Percentiles rank a stretch among this genome's conserved stretches.
These are phyloP conservation scores for Drosophila neocordata DNA, from an alignment of 1,140 invertebrate species.

Conservation along the genomic window DNA sequence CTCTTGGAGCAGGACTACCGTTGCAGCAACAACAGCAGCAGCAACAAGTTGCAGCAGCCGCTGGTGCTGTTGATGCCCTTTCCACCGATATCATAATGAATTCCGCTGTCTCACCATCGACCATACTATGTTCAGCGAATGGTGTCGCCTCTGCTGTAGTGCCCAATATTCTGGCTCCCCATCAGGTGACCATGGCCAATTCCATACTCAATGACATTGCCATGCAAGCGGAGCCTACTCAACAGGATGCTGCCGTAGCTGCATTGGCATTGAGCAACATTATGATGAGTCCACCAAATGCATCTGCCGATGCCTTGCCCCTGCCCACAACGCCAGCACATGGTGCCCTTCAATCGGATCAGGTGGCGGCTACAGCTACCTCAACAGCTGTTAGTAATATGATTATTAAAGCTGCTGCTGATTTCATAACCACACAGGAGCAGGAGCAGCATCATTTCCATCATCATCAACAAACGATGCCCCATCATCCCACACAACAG, in stretches of 20 bases:
- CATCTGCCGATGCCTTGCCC: conserved; percentile 81
- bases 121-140: conserved; percentile 82
- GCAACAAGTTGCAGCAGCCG: conserved; percentile 43
- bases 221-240: conserved; percentile 77
- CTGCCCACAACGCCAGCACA: conserved; percentile 40
- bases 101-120: conserved; percentile 85
- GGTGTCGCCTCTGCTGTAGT: conserved; percentile 84
- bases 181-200: conserved; percentile 81
- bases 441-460: conserved; percentile 73
- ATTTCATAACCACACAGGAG: conserved; percentile 85
- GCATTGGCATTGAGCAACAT: conserved; percentile 78
- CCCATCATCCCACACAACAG: conserved; percentile 36
- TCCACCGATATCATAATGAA: conserved; percentile 86
- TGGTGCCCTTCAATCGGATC: conserved; percentile 62
- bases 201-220: conserved; percentile 80
- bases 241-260: conserved; percentile 74
- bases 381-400: conserved; percentile 87
- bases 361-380: conserved; percentile 83
- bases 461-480: conserved; percentile 38
- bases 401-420: conserved; percentile 86
- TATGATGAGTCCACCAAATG: conserved; percentile 76
- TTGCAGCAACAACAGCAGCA: conserved; percentile 52
- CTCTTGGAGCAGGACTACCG: conserved; percentile 28
- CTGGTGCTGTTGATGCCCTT: conserved; percentile 76
- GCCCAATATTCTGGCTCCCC: conserved; percentile 80